These are phyloP conservation scores for Pelobates fuscus DNA, from an alignment of 2,113 vertebrate species.

Conservation along the genomic window DNA sequence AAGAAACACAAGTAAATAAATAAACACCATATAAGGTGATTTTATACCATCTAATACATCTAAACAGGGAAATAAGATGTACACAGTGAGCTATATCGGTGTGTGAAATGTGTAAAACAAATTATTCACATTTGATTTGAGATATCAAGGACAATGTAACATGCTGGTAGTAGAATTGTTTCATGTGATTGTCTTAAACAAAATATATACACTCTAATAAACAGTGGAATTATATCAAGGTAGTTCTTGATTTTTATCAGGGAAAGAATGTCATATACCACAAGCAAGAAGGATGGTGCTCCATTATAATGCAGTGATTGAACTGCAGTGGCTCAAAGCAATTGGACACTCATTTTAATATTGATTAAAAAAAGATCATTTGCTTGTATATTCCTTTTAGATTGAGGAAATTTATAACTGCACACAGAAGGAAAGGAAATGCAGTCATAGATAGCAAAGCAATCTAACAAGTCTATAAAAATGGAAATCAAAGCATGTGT, in stretches of 20 bases:
- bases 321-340: slow-evolving; percentile 51
- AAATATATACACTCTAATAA: neutral
- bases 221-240: neutral
- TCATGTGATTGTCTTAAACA: neutral
- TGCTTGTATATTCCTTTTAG: slow-evolving; percentile 50
- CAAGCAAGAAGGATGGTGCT: slow-evolving; percentile 33
- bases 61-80: no score
- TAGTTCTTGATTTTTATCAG: neutral
- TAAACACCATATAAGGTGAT: no score
- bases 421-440: slow-evolving; percentile 31
- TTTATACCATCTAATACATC: no score
- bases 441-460: slow-evolving; percentile 39
- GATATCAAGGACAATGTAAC: no score
- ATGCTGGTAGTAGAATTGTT: neutral
- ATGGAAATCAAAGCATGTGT: slow-evolving; percentile 43
- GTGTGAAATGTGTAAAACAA: no score
- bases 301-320: slow-evolving; percentile 54
- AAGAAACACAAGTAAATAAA: no score
- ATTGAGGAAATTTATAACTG: slow-evolving; percentile 47
- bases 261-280: neutral
- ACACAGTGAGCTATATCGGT: no score
- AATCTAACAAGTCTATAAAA: slow-evolving; percentile 55
- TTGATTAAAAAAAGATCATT: slow-evolving; percentile 55
- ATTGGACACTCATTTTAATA: slow-evolving; percentile 52
- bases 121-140: no score